These are phyloP conservation scores for Vannuccia rotundouncinata DNA, from an alignment of 2,888 invertebrate species.

Conservation along the genomic window DNA sequence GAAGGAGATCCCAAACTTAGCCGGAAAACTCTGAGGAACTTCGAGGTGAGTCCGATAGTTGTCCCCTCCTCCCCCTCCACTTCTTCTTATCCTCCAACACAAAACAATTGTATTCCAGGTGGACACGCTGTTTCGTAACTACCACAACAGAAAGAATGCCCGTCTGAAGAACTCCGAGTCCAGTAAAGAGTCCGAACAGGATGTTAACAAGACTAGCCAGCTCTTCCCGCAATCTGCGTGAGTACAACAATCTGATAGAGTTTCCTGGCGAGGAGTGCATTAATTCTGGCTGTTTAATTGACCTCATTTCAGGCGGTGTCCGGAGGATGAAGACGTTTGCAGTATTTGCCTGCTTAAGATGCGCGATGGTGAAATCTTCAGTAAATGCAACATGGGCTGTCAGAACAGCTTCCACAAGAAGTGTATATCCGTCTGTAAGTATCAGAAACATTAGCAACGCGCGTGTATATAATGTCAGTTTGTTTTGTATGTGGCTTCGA, in stretches of 20 bases:
- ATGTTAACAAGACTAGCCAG: neutral
- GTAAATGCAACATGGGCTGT: constrained; percentile 56
- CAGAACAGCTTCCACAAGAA: constrained; percentile 58
- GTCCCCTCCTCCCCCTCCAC: too few relatives aligned
- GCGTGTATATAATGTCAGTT: neutral
- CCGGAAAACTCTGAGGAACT: constrained; percentile 57
- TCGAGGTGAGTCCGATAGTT: constrained; percentile 55
- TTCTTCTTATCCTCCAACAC: too few relatives aligned
- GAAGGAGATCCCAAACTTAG: constrained; percentile 55
- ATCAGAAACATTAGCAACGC: neutral
- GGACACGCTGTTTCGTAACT: constrained; percentile 54
- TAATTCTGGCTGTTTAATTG: too few relatives aligned
- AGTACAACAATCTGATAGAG: too few relatives aligned
- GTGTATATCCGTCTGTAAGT: constrained; percentile 57
- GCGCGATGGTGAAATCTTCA: constrained; percentile 57
- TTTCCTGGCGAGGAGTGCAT: too few relatives aligned
- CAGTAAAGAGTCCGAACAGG: constrained; percentile 15
- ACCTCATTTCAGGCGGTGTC: constrained; percentile 33
- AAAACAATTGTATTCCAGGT: constrained; percentile 49
- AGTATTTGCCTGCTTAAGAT: constrained; percentile 59
- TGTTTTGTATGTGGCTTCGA: too few relatives aligned
- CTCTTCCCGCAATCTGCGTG: neutral
- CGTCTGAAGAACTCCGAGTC: constrained; percentile 6
- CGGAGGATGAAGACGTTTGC: constrained; percentile 57
- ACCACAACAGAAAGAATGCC: constrained; percentile 46